Evolutionary conservation across 2,797 vertebrate genomes (phyloP).

Genomic region (Poecilia wingei): DNA sequence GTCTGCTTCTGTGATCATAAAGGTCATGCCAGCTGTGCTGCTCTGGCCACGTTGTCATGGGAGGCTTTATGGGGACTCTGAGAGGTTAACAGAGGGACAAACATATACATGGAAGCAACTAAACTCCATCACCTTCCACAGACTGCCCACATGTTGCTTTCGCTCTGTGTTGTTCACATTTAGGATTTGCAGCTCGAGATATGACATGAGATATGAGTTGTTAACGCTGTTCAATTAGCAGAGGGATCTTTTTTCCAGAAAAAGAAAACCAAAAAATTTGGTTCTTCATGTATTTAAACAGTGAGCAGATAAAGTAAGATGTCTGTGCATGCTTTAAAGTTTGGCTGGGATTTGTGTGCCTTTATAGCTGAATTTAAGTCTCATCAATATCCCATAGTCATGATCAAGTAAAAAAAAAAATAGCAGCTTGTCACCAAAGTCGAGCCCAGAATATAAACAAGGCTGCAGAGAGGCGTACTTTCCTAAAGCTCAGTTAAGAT

Average conservation of each 20-base stretch:
- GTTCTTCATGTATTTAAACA: neutral
- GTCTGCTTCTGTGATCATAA: constrained; percentile 18
- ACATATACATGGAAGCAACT: neutral
- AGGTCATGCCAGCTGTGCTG: constrained; percentile 20
- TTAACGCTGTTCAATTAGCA: neutral
- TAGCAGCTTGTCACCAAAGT: constrained; percentile 36
- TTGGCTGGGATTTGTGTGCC: constrained; percentile 5
- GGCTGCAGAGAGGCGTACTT: constrained; percentile 17
- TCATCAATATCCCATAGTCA: constrained; percentile 23
- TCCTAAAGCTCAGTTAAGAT: constrained; percentile 20
- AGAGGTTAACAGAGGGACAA: constrained; percentile 14
- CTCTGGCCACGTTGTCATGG: constrained; percentile 16
- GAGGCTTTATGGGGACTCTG: constrained; percentile 8
- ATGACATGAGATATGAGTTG: neutral
- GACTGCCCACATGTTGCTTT: neutral
- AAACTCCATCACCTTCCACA: constrained; percentile 11
- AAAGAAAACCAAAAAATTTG: neutral
- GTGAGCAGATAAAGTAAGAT: neutral
- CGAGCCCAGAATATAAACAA: constrained; percentile 29
- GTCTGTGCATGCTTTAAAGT: neutral
- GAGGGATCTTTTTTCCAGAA: neutral
- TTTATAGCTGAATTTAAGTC: neutral
- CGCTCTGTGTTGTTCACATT: neutral
- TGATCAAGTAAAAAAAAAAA: constrained; percentile 23
- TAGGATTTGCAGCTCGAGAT: neutral